Evolutionary conservation across 92 coral and sea anemone species (phyloP).

Genomic region (Siderastrea siderea): DNA sequence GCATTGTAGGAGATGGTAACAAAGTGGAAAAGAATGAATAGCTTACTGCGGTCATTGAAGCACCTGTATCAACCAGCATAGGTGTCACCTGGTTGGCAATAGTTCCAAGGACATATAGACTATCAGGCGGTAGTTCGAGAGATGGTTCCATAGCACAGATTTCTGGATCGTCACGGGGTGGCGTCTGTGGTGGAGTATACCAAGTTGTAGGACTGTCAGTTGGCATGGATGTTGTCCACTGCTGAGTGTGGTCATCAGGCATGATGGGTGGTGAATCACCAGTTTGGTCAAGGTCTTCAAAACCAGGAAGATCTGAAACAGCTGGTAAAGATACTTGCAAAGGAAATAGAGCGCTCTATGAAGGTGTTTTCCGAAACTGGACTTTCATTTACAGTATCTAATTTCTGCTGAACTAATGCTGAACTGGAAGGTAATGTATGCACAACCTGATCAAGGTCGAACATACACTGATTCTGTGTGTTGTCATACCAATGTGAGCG

Average conservation of each 20-base stretch:
- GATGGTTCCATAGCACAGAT: neutral
- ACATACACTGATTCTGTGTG: neutral
- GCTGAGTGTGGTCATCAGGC: too few species aligned
- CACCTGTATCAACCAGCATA: constrained; percentile 61
- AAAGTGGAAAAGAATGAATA: neutral
- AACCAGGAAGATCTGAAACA: constrained; percentile 5
- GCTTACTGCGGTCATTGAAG: constrained; percentile 41
- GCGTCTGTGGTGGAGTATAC: too few species aligned
- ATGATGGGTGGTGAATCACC: too few species aligned
- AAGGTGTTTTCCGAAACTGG: neutral
- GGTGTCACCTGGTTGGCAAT: neutral
- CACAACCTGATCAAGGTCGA: constrained; percentile 24
- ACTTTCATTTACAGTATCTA: neutral
- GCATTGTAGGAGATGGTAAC: neutral
- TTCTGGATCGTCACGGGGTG: too few species aligned
- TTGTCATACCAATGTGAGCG: neutral
- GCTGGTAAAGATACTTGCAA: neutral
- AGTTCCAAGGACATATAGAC: neutral
- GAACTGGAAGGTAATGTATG: neutral
- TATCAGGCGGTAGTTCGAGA: neutral
- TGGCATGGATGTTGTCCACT: too few species aligned
- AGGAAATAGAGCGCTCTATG: neutral
- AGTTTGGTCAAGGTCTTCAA: neutral
- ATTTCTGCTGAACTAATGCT: neutral
- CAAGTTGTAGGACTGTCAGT: too few species aligned